Percentiles rank a stretch among this genome's conserved stretches.
phyloP scores from a whole-genome alignment of 2,888 invertebrate species.

The Chloroclysta siterata region DNA sequence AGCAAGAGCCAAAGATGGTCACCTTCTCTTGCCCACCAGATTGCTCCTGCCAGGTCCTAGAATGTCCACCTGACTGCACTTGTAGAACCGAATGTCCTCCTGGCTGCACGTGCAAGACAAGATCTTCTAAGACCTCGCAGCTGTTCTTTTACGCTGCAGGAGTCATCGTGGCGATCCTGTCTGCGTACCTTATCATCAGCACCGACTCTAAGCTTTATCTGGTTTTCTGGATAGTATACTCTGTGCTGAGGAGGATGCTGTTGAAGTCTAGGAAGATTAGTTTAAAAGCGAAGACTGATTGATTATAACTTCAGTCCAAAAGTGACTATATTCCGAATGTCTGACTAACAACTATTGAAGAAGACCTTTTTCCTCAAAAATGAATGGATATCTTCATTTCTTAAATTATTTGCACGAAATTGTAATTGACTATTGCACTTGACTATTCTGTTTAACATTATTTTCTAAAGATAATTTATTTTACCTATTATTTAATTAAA shows the following conservation, averaged over 20 bases:
- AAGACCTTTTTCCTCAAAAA: not conserved
- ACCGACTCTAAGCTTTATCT: constrained; percentile 73
- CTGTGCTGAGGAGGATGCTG: constrained; percentile 68
- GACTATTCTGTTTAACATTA: not conserved
- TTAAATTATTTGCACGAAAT: not conserved
- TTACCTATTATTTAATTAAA: constrained; percentile 3
- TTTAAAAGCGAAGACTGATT: constrained; percentile 26
- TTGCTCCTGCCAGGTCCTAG: constrained; percentile 40
- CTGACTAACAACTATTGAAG: not conserved
- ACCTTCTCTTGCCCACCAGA: constrained; percentile 42
- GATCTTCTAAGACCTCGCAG: constrained; percentile 29
- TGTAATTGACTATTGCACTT: not conserved
- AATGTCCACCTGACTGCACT: constrained; percentile 49
- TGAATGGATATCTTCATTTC: not conserved
- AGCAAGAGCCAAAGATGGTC: constrained; percentile 26
- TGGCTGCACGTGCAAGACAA: constrained; percentile 57
- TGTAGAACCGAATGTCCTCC: constrained; percentile 58
- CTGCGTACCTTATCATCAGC: constrained; percentile 67
- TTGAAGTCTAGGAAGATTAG: constrained; percentile 48
- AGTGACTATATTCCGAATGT: not conserved
- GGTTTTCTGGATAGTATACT: constrained; percentile 73
- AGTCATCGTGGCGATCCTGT: constrained; percentile 66
- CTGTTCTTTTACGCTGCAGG: constrained; percentile 64
- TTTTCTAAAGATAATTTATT: constrained; percentile 10
- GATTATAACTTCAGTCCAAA: not conserved